These are phyloP conservation scores for Hirtodrosophila histrioides DNA, from an alignment of 2,888 invertebrate species.

Conservation along the genomic window DNA sequence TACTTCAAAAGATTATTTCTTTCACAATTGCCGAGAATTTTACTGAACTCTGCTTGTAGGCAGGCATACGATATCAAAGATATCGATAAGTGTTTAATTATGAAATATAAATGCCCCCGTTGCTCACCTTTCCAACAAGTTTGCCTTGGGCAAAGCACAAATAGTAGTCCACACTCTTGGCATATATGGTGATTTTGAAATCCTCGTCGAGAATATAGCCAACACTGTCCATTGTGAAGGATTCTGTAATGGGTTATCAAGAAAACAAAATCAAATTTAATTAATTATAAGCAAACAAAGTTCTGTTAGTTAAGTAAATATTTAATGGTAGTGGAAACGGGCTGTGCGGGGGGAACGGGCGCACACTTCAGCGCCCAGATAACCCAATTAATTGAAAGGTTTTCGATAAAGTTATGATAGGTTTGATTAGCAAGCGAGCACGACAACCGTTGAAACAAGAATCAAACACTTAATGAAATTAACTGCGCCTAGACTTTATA, in stretches of 20 bases:
- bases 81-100: background rate
- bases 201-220: slow-evolving; percentile 75
- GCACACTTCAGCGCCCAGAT: slow-evolving; percentile 61
- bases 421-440: slow-evolving; percentile 60
- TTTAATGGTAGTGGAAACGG: slow-evolving; percentile 17
- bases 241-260: slow-evolving; percentile 66
- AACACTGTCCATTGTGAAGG: slow-evolving; percentile 81
- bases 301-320: slow-evolving; percentile 54
- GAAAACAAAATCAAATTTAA: slow-evolving; percentile 52
- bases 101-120: background rate
- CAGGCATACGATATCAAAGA: background rate
- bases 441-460: slow-evolving; percentile 17
- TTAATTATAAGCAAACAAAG: slow-evolving; percentile 65
- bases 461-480: slow-evolving; percentile 52
- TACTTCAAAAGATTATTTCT: background rate
- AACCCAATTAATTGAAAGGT: slow-evolving; percentile 79
- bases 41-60: background rate
- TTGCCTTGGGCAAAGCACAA: slow-evolving; percentile 81
- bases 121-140: slow-evolving; percentile 82
- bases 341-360: background rate
- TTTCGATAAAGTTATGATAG: slow-evolving; percentile 75
- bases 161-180: slow-evolving; percentile 80
- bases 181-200: slow-evolving; percentile 82
- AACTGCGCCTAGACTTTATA: slow-evolving; percentile 17
- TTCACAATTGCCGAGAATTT: background rate